Base-by-base conservation (phyloP, 2,888 invertebrate genomes). In the Pristionchus japonicus region DNA sequence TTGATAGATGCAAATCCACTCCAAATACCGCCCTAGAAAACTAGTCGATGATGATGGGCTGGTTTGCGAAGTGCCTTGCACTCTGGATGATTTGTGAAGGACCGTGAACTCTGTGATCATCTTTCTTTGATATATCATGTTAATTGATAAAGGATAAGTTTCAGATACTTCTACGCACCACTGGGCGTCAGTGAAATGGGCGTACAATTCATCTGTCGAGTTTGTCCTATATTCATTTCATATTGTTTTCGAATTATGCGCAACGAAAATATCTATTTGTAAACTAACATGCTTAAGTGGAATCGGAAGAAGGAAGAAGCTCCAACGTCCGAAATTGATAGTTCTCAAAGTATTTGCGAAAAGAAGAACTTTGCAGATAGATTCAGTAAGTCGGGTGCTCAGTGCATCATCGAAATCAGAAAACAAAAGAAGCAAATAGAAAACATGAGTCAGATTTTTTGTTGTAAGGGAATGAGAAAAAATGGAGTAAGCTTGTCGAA, bases 131-230 rank as follows among this genome's bases (percentile, higher is more conserved):
- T 52, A 17, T 37, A 31, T 6, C 15, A 13, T 37, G 31, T 70
- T 74, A 15, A 74, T 0, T 74, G 3, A 70, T 70, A 34, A 37
- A 37, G 13, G 31, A 64, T 27, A 31, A 31, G 20, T 77, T 77
- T 27, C n/a, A 77, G 77, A 47, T 43, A 77, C 23, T 77, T 47
- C 47, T 77, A 47, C 77, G 34, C 77, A 13, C 77, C 77, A 34
- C 77, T 74, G 23, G 74, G 74, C 43, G n/a, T 77, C 77, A 34
- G 77, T 7, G 43, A 11, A 20, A 77, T 77, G 77, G 77, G 77
- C 27, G 77, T 27, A 27, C 77, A 77, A n/a, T 77, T 77, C 37
- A 27, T 77, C n/a, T n/a, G 43, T 27, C 27, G 77, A 77, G 77
- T 77, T 4, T 27, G 77, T 77, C 17, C 37, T 9, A n/a, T 17